Conservation (phyloP, 1,140 invertebrate species). For the Caenorhabditis inopinata region DNA sequence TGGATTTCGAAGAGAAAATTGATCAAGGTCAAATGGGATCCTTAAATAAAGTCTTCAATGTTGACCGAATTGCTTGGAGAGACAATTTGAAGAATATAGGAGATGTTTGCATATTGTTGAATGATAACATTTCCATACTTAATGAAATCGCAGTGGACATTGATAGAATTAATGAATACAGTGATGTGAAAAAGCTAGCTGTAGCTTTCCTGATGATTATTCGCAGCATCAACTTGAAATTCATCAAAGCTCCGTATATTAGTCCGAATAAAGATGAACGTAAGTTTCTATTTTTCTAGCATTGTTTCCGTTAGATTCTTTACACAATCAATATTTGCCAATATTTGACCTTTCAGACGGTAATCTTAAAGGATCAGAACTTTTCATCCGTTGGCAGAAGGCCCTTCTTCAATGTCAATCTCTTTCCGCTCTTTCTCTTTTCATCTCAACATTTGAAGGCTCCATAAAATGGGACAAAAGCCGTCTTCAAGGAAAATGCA, state of each 20-base stretch:
- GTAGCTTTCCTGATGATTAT: slow-evolving; percentile 43
- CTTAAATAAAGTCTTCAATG: background rate
- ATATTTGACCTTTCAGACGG: slow-evolving; percentile 15
- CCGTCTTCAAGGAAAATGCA: slow-evolving; percentile 44
- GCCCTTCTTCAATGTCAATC: slow-evolving; percentile 18
- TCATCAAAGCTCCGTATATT: slow-evolving; percentile 45
- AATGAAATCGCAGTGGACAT: background rate
- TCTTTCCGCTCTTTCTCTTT: slow-evolving; percentile 26
- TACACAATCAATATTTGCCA: too few relatives aligned
- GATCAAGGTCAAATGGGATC: slow-evolving; percentile 43
- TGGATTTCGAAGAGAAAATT: slow-evolving; percentile 47
- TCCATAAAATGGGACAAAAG: slow-evolving; percentile 39
- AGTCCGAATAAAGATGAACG: slow-evolving; percentile 11
- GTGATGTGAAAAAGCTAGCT: slow-evolving; percentile 7
- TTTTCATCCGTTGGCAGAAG: slow-evolving; percentile 37
- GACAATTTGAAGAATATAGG: background rate
- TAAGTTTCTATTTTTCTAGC: slow-evolving; percentile 19
- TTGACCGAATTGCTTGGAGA: slow-evolving; percentile 37
- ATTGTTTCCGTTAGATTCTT: too few relatives aligned
- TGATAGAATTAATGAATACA: background rate
- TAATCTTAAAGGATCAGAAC: background rate
- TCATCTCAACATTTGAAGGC: slow-evolving; percentile 33
- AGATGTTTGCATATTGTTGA: background rate
- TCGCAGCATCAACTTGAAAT: slow-evolving; percentile 34
- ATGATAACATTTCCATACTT: background rate